Evolutionary conservation across 2,113 vertebrate genomes (phyloP).

Genomic region (Saguinus imperator): DNA sequence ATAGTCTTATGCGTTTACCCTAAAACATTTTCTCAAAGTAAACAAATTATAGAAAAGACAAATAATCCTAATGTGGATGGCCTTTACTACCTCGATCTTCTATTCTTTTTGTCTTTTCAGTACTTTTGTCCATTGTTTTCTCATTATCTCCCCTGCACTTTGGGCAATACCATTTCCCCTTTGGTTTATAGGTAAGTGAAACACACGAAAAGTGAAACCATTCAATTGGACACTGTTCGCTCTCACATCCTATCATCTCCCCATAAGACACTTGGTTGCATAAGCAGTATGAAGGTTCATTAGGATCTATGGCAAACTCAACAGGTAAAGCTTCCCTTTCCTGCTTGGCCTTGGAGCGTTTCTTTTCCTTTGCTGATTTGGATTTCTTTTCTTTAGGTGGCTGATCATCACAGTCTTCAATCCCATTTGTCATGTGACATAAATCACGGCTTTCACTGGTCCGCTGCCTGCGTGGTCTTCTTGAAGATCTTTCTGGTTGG

Average conservation of each 20-base stretch:
- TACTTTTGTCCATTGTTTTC: slow-evolving; percentile 98
- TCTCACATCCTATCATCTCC: slow-evolving; percentile 97
- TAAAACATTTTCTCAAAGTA: slow-evolving; percentile 86
- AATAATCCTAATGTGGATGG: slow-evolving; percentile 77
- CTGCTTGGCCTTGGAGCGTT: slow-evolving; percentile 93
- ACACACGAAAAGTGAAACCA: slow-evolving; percentile 98
- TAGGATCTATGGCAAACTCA: slow-evolving; percentile 95
- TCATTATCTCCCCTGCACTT: slow-evolving; percentile 96
- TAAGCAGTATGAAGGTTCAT: slow-evolving; percentile 96
- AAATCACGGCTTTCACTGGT: slow-evolving; percentile 97
- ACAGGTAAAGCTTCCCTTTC: slow-evolving; percentile 94
- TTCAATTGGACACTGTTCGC: slow-evolving; percentile 95
- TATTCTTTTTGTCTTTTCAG: slow-evolving; percentile 96
- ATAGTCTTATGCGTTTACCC: slow-evolving; percentile 88
- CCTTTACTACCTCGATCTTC: slow-evolving; percentile 94
- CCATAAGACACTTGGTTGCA: slow-evolving; percentile 97
- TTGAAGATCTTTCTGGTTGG: slow-evolving; percentile 90
- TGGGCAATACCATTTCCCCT: slow-evolving; percentile 97
- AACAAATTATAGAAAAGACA: slow-evolving; percentile 86
- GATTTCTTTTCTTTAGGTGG: slow-evolving; percentile 94
- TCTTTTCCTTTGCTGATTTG: slow-evolving; percentile 97
- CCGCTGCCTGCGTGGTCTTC: slow-evolving; percentile 93
- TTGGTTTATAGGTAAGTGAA: slow-evolving; percentile 96
- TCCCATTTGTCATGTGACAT: slow-evolving; percentile 93
- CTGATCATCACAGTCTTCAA: slow-evolving; percentile 92